Evolutionary conservation across 2,888 invertebrate species (phyloP), one percentile per base, ranked within the genome.

Genomic region (Chironomus tentans): DNA sequence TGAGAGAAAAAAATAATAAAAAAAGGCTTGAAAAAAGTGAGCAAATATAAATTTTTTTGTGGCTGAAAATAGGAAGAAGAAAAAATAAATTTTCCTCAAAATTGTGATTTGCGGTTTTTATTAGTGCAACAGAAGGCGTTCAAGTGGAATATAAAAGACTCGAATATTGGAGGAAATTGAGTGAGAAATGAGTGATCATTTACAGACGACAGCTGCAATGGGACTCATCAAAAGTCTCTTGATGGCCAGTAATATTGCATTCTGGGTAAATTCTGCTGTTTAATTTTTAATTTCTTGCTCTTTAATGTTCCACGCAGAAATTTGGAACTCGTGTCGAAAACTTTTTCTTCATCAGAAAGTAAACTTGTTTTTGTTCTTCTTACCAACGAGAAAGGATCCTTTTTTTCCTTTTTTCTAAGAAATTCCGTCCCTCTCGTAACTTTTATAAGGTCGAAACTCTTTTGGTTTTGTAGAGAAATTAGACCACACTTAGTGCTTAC

Each of bases 161-260:
- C 15, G 21, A 22, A 77, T 78, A 77, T 62, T 77, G 69, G 77
- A 77, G 74, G 47, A 21, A 82, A 78, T 28, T 38, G 38, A 38
- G 38, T 38, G 38, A 38, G 38, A 38, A 78, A 91, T 91, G 91
- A 89, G 89, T n/a, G 90, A 90, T 81, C 87, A 89, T 80, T 85
- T 91, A 79, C 90, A 91, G 82, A 90, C 89, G 78, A 88, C 90
- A 78, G 91, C 92, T 62, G 89, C 91, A 38, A 89, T 92, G 83
- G 90, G 91, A 78, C 92, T 91, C 82, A 88, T 92, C 85, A 93
- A 93, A 82, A 89, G 90, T 1, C 84, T 93, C 61, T 85, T 94
- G 77, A 91, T 93, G 87, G 84, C 91, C 75, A 93, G 93, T 85
- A 94, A 93, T 84, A 87, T 92, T 79, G 84, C 90, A 38, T 93